Evolutionary conservation across 2,113 vertebrate species (phyloP), one percentile per base, ranked within the genome.

Genomic region (Ailurus styani): DNA sequence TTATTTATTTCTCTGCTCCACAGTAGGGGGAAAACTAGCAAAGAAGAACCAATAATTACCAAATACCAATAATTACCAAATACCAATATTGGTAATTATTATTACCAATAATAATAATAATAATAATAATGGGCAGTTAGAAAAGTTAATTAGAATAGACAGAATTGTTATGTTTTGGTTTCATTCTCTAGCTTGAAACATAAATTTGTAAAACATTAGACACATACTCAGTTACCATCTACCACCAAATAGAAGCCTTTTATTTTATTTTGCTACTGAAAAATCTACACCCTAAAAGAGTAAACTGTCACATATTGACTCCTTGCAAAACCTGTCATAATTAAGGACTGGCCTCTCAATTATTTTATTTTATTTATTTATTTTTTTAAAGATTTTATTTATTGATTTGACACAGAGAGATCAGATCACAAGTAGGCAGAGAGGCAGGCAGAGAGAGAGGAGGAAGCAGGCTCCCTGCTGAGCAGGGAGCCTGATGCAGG

Each of bases 141-240:
- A 37, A 47, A 60, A 90, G 18, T 60, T 81, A 66, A 83, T 68
- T 52, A 88, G 21, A 57, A 25, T 79, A 83, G 42, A 88, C 55
- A 66, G n/a, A 90, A 3, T 34, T 72, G 6, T 42, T 47, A 89
- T 70, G 13, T 60, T 93, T 94, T 52, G 4, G 12, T 82, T 95
- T 85, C 3, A 93, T 60, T 96, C 40, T 88, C 81, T 34, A 93
- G 11, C 23, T 95, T 88, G n/a, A 96, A 97, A 70, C 77, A 5
- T n/a, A 77, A 66, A 62, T 93, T 85, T 94, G 23, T 0, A 68
- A 85, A 91, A 42, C 21, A 47, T 77, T 64, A 96, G 75, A 50
- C 1, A 31, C 20, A 34, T 68, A 72, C 27, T 64, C 55, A 82
- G 3, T 72, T 96, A 93, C 5, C 18, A 45, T 60, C 15, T 66